A percentile compares a stretch with the other conserved stretches of the same genome.
These are phyloP conservation scores for Morus bassanus DNA, from an alignment of 2,797 vertebrate genomes.

Conservation along the genomic window DNA sequence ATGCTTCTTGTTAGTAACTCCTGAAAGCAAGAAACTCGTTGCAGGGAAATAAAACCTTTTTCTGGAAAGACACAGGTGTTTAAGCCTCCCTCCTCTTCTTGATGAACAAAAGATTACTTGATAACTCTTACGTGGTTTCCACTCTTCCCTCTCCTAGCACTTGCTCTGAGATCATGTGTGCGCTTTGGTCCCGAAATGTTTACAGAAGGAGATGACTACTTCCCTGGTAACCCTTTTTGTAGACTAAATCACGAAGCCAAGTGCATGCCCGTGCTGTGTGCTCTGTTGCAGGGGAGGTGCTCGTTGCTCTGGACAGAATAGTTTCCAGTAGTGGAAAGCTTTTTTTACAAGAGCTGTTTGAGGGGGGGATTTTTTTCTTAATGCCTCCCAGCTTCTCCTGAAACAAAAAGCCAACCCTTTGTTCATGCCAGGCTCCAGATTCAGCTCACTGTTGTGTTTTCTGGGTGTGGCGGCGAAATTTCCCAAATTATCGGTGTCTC, in stretches of 20 bases:
- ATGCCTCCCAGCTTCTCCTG: not conserved
- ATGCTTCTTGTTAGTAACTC: not conserved
- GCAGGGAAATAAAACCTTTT: not conserved
- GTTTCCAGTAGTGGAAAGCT: not conserved
- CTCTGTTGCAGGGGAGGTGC: not conserved
- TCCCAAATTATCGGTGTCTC: not conserved
- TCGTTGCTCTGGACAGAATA: conserved; percentile 8
- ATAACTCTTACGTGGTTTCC: not conserved
- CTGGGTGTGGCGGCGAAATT: conserved; percentile 9
- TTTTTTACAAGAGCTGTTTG: not conserved
- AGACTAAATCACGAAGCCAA: not conserved
- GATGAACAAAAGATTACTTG: not conserved
- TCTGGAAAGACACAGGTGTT: not conserved
- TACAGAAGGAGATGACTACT: conserved; percentile 11
- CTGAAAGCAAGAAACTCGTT: not conserved
- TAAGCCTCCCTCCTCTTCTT: not conserved
- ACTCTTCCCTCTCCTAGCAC: not conserved
- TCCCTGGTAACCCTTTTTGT: conserved; percentile 11
- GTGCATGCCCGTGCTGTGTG: not conserved
- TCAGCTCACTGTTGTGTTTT: not conserved
- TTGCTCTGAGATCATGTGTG: not conserved
- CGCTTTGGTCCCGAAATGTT: not conserved
- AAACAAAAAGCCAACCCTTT: not conserved
- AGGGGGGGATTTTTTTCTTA: not conserved
- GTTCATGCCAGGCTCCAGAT: not conserved